Evolutionary conservation across 2,113 vertebrate species (phyloP), one percentile per base, ranked within the genome.

Genomic region (Dryoscopus gambensis): DNA sequence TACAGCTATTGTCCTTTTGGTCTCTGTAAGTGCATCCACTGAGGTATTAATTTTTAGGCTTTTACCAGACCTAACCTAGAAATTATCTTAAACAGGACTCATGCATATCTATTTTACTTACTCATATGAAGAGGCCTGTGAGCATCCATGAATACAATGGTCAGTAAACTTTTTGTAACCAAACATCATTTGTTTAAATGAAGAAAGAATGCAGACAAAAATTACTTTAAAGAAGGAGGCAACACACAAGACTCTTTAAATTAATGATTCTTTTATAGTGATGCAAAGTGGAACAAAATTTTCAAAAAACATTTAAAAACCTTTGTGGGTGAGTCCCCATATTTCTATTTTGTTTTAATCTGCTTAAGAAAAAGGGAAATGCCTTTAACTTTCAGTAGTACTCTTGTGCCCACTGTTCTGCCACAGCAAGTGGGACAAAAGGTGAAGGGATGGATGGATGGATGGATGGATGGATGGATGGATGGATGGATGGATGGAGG

Each of bases 311-410:
- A 0, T 21, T 21, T 25, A 9, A 65, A 91, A 81, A 37, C 3
- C 9, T 47, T 65, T 77, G 16, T 44, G 16, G 5, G 5, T 30
- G 23, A 2, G 4, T 35, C 3, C 3, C 3, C 1, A 0, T 59
- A 15, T 71, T 77, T 64, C 18, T 85, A 4, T 44, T 18, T 81
- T 4, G 13, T 71, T 79, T 35, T 60, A 6, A 39, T 23, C 23
- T 53, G 3, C 30, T 49, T 70, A 21, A 78, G 39, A 57, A 74
- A 89, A 90, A 60, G 2, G 7, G 17, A 71, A 19, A 28, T 46
- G 9, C 2, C 13, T 73, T 73, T 73, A 44, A 10, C 68, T 86
- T 62, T 84, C 56, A 67, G 3, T 3, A 71, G 5, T 7, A 8
- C 0, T 73, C 84, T 62, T 56, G 4, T 85, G 33, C 50, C 17